Base-by-base conservation (phyloP, 2,888 invertebrate genomes). In the Isoperla grammatica region DNA sequence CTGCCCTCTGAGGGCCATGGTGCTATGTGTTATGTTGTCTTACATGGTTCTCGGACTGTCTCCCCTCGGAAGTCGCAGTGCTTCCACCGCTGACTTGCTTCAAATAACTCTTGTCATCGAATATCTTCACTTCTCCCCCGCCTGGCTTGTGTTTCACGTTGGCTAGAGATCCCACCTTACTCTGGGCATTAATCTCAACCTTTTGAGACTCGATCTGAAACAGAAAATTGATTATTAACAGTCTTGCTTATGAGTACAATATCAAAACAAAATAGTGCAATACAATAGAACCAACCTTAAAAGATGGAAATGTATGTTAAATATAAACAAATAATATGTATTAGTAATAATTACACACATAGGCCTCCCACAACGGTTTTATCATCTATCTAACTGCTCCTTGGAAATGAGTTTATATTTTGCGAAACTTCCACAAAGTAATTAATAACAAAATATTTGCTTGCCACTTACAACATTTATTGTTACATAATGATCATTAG, bases 121-220 rank as follows among this genome's bases (percentile, higher is more conserved):
- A 93, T 72, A 94, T 94, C 80, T 93, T 95, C 78, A 90, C 88
- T 68, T 93, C 91, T 50, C 95, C 95, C 64, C 95, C 95, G 68
- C 93, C 90, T 60, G 95, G 93, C 78, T 83, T 90, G 80, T 95
- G 88, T 75, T 87, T 89, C 68, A 94, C 84, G 77, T 94, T 94
- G 76, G 93, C 91, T 81, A 92, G 73, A 59, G 94, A 94, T 68
- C 94, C 94, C 68, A 95, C 81, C 79, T 94, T 93, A 77, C 95
- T 92, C 77, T 89, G 86, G 66, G 89, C 95, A 78, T 93, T 94
- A 78, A 95, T 85, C 70, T 94, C 92, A 77, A 95, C 76, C 78
- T 94, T 94, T 79, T 90, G 89, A 70, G 85, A 87, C 80, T 90
- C 89, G 72, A 94, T 92, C 91, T 91, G 81, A 29, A 29, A 29